Evolutionary conservation across 2,113 vertebrate species (phyloP).

Genomic region (Lycaon pictus): DNA sequence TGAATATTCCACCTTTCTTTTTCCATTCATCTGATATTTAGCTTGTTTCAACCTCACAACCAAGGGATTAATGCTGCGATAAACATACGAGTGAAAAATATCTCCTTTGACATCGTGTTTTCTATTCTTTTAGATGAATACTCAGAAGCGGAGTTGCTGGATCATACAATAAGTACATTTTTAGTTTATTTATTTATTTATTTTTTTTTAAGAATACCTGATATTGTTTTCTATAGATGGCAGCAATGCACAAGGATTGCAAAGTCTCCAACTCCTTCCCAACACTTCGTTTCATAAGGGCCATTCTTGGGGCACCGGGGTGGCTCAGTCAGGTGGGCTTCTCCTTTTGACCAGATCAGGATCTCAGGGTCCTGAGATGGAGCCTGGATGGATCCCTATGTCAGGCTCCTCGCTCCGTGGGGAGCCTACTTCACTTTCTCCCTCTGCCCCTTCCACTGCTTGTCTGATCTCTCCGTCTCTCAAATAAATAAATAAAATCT

Average conservation of each 20-base stretch:
- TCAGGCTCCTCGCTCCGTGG: no score
- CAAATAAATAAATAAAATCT: no score
- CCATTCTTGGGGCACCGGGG: neutral
- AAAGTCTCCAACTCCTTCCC: neutral
- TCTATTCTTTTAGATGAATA: neutral
- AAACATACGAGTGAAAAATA: neutral
- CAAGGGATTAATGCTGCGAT: neutral
- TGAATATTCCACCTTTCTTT: neutral
- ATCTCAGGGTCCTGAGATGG: no score
- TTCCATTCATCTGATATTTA: neutral
- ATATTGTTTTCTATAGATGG: neutral
- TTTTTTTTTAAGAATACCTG: neutral
- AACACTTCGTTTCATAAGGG: neutral
- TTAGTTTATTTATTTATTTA: neutral
- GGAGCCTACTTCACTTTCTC: no score
- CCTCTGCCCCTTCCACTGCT: no score
- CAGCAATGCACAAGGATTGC: neutral
- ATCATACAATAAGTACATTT: neutral
- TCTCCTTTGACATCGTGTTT: neutral
- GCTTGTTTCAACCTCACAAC: neutral
- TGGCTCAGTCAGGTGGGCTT: no score
- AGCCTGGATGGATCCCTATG: no score
- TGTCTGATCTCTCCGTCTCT: no score
- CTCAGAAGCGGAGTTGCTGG: neutral
- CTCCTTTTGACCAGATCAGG: accelerated